Base-by-base conservation (phyloP, 64 coral and sea anemone genomes). In the Hydrozoanthus tunicans region DNA sequence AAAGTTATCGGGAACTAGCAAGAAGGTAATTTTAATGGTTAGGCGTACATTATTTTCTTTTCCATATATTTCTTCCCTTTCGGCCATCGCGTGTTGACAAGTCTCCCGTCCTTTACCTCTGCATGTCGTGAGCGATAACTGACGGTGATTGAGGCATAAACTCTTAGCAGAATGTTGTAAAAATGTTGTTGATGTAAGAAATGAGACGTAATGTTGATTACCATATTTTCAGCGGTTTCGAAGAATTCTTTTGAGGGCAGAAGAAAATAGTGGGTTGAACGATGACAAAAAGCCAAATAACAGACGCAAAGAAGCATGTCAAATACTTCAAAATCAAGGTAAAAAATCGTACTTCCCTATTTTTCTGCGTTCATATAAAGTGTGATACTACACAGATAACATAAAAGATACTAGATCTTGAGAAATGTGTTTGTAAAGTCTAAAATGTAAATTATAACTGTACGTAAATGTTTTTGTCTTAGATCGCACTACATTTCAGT, bases 171-270 rank as follows among this genome's bases (percentile, higher is more conserved):
- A 27, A 81, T 51, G 10, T 4, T 81, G 58, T 25, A 13, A 27
- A 80, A 11, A 3, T 8, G 13, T 80, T 17, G 58, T 80, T 60
- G 24, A 6, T 7, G n/a, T 26, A 60, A 5, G 6, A 26, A 24
- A 61, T 80, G 20, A 20, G 15, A 56, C 52, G 52, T 7, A 11
- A n/a, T 20, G 14, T 17, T 56, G 12, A 54, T 53, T 25, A 51
- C 4, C 17, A 59, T 20, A 9, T 14, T 43, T 88, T 75, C 7
- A 32, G 9, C 24, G 74, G 84, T 88, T 88, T 10, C 84, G 69
- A 9, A 88, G n/a, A 20, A 51, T 75, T 75, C 53, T 88, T 57
- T 58, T 88, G 69, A 88, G 84, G 56, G 74, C 68, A 26, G 69
- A 75, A 6, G 84, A 75, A 74, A 9, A n/a, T 12, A 17, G 74